These are phyloP conservation scores for Drepana falcataria DNA, from an alignment of 2,888 invertebrate species.

Conservation along the genomic window DNA sequence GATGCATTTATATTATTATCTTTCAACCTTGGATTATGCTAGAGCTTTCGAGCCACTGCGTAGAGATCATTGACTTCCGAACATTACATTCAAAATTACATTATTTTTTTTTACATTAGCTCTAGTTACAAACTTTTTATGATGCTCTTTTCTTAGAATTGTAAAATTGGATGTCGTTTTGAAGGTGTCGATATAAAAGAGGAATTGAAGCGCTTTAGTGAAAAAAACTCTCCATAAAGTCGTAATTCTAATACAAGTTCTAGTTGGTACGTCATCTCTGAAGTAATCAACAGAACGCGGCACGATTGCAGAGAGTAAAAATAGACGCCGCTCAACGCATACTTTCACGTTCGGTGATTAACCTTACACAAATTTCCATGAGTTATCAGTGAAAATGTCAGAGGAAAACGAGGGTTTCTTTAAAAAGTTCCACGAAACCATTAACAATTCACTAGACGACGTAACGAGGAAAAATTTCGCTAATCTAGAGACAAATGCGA, in stretches of 20 bases:
- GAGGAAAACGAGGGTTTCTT: constrained; percentile 74
- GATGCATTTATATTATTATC: constrained; percentile 6
- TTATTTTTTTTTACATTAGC: neutral
- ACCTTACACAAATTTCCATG: constrained; percentile 31
- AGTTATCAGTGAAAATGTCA: constrained; percentile 42
- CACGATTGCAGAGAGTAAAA: constrained; percentile 20
- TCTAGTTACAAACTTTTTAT: neutral
- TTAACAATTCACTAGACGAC: constrained; percentile 75
- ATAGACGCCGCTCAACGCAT: constrained; percentile 36
- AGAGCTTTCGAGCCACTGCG: constrained; percentile 8
- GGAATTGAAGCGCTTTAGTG: too few species aligned
- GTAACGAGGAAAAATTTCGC: constrained; percentile 81
- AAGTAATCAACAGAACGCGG: constrained; percentile 53
- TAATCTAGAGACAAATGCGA: constrained; percentile 80
- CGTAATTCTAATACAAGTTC: neutral
- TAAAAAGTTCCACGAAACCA: constrained; percentile 80
- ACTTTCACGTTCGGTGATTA: constrained; percentile 41
- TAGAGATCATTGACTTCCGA: constrained; percentile 1
- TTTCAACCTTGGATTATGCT: constrained; percentile 6
- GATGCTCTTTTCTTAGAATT: neutral
- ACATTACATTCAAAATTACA: neutral
- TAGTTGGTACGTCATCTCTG: constrained; percentile 29
- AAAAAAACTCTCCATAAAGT: too few species aligned
- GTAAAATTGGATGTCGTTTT: neutral
- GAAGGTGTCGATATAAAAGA: neutral